A percentile compares a stretch with the other conserved stretches of the same genome.
Evolutionary conservation across 2,113 vertebrate genomes (phyloP).

Genomic region (Erythrocercus mccallii): DNA sequence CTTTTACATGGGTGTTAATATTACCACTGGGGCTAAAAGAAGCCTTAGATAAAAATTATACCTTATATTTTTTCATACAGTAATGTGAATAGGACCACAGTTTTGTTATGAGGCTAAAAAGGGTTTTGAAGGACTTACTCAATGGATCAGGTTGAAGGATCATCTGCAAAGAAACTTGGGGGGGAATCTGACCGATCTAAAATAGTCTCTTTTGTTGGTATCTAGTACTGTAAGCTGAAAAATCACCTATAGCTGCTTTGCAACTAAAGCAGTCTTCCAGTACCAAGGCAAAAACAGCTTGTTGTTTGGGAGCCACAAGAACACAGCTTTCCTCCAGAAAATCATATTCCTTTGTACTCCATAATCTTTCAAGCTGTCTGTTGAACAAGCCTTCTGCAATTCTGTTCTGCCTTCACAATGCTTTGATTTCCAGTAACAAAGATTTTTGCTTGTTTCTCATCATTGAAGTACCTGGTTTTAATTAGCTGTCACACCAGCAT

Average conservation of each 20-base stretch:
- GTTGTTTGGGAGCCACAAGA: neutral
- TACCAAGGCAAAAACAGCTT: neutral
- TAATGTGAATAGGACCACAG: neutral
- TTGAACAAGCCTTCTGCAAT: neutral
- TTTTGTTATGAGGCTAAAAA: neutral
- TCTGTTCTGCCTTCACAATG: neutral
- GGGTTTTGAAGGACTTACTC: neutral
- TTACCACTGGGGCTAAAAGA: neutral
- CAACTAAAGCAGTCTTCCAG: neutral
- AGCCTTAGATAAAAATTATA: neutral
- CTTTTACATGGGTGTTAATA: neutral
- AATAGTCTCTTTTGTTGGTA: neutral
- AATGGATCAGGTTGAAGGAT: neutral
- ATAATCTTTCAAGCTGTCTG: neutral
- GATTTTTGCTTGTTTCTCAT: neutral
- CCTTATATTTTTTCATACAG: neutral
- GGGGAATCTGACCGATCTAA: neutral
- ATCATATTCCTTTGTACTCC: neutral
- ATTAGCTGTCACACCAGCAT: conserved; percentile 30
- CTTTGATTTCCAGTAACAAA: neutral
- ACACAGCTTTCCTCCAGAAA: neutral
- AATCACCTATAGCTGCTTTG: neutral
- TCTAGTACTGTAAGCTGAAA: neutral
- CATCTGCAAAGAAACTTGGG: neutral
- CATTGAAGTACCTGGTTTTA: conserved; percentile 3